Percentiles rank a stretch among this genome's conserved stretches.
These are phyloP conservation scores for Bergia sp. DNA, from an alignment of 92 coral and sea anemone species.

Conservation along the genomic window DNA sequence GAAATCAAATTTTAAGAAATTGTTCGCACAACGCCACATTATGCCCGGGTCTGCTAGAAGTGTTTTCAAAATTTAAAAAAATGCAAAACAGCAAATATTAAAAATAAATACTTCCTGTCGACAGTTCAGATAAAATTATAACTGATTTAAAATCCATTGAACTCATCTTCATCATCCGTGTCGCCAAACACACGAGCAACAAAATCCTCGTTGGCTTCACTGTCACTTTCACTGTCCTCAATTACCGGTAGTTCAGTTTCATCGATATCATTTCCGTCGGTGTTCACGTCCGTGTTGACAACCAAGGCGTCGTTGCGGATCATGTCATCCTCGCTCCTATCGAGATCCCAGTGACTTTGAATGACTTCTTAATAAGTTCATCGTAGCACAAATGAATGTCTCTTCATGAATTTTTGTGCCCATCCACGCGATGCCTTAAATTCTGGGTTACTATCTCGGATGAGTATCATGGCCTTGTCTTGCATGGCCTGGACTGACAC, in stretches of 20 bases:
- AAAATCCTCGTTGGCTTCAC: background rate
- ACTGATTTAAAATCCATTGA: background rate
- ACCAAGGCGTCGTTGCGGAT: background rate
- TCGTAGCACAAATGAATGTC: conserved; percentile 2
- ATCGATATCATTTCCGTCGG: too few relatives aligned
- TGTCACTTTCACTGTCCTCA: background rate
- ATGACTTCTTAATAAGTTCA: background rate
- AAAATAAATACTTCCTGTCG: too few relatives aligned
- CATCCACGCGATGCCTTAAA: conserved; percentile 26
- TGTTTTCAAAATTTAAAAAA: too few relatives aligned
- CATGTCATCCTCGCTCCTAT: background rate
- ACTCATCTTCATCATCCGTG: background rate
- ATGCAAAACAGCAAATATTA: too few relatives aligned
- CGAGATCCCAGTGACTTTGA: background rate
- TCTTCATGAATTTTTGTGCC: conserved; percentile 31
- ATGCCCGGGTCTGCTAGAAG: too few relatives aligned
- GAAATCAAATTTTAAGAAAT: too few relatives aligned
- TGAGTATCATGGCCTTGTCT: conserved; percentile 7
- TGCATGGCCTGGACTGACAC: conserved; percentile 20
- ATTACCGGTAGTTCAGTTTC: background rate
- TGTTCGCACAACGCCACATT: too few relatives aligned
- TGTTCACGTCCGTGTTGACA: background rate
- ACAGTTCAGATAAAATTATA: too few relatives aligned
- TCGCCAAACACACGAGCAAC: background rate
- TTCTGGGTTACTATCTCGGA: conserved; percentile 1